A percentile compares a stretch with the other conserved stretches of the same genome.
Conservation (phyloP, 2,113 vertebrate species). For the Neolamprologus sp. region DNA sequence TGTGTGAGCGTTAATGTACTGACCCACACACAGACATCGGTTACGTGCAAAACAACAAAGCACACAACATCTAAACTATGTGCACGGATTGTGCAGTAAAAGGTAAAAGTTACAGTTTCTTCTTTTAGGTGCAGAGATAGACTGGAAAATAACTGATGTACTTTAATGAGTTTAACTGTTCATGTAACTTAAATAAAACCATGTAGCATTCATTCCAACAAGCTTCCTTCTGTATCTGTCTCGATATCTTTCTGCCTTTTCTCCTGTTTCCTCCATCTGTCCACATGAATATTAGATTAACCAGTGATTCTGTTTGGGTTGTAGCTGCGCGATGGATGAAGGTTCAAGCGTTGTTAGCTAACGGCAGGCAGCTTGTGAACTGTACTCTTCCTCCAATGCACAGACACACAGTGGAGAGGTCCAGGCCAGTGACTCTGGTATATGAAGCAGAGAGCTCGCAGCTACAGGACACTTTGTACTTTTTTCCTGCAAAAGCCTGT, state of each 20-base stretch:
- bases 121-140: background rate
- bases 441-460: background rate
- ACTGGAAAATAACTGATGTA: fast-evolving
- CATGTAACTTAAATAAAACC: background rate
- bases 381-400: background rate
- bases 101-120: background rate
- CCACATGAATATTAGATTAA: background rate
- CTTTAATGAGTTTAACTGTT: background rate
- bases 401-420: background rate
- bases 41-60: background rate
- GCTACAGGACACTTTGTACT: background rate
- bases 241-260: background rate
- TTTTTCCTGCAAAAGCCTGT: background rate
- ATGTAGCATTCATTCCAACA: background rate
- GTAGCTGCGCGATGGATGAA: background rate
- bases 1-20: background rate
- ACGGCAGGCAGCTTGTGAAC: background rate
- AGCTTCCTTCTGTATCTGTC: background rate
- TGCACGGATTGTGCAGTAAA: background rate
- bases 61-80: fast-evolving
- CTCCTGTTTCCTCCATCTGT: background rate
- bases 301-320: background rate
- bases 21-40: background rate
- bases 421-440: background rate
- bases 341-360: background rate